These are phyloP conservation scores for Gulo gulo DNA, from an alignment of 2,113 vertebrate species.

Conservation along the genomic window DNA sequence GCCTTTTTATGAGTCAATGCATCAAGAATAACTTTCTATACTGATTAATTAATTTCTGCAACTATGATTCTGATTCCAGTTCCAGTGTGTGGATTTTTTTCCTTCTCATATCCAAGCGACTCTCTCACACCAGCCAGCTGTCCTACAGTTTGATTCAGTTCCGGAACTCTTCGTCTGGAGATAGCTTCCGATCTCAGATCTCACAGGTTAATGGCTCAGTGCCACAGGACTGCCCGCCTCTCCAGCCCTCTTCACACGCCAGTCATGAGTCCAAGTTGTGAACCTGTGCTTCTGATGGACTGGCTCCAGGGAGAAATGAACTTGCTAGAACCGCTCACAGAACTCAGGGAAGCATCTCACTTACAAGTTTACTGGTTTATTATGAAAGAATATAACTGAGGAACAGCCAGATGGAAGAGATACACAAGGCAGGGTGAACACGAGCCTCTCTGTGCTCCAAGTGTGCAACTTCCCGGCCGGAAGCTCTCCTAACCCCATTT, in stretches of 20 bases:
- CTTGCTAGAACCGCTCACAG: not conserved
- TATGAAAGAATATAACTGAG: not conserved
- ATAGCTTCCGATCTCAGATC: not conserved
- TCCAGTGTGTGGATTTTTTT: not conserved
- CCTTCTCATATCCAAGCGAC: too few species aligned
- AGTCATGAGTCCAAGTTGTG: not conserved
- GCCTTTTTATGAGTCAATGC: not conserved
- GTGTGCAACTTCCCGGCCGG: rapidly evolving
- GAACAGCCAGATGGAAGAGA: not conserved
- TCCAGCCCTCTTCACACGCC: not conserved
- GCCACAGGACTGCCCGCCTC: not conserved
- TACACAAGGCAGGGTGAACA: too few species aligned
- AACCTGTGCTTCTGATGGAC: not conserved
- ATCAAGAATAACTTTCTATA: not conserved
- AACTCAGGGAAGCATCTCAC: not conserved
- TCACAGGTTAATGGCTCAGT: not conserved
- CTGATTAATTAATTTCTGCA: not conserved
- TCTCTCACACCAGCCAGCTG: not conserved
- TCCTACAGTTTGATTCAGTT: not conserved
- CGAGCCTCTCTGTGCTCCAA: not conserved
- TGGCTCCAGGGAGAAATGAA: not conserved
- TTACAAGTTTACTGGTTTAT: not conserved
- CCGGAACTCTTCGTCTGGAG: not conserved
- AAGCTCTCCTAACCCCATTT: not conserved
- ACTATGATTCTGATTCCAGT: not conserved